phyloP scores from a whole-genome alignment of 2,113 vertebrate genomes.

The Chunga burmeisteri region DNA sequence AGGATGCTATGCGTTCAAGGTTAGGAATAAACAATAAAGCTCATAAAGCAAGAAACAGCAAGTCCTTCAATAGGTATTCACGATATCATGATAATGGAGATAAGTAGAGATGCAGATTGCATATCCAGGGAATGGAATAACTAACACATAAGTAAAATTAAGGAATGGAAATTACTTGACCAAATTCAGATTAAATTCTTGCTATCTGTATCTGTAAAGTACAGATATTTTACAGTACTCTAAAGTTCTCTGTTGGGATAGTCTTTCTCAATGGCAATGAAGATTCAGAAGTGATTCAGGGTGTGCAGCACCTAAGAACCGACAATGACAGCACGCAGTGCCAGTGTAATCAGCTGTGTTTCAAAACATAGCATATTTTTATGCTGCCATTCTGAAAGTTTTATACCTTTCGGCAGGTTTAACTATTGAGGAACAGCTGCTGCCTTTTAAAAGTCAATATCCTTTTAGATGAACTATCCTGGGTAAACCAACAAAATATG shows the following conservation, averaged over 20 bases:
- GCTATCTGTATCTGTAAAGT: not conserved
- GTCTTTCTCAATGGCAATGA: not conserved
- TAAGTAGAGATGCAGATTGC: not conserved
- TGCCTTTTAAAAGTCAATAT: not conserved
- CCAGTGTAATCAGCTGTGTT: not conserved
- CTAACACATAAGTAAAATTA: not conserved
- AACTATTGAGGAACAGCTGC: not conserved
- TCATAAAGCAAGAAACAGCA: not conserved
- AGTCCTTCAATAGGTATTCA: not conserved
- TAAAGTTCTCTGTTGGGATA: not conserved
- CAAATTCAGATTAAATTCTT: not conserved
- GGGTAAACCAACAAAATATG: not conserved
- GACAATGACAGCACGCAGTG: not conserved
- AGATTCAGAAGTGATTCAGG: not conserved
- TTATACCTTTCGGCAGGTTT: not conserved
- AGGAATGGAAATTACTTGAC: not conserved
- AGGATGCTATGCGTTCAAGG: not conserved
- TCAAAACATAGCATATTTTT: not conserved
- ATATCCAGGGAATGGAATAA: not conserved
- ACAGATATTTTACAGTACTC: too few relatives aligned
- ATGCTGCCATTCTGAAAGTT: not conserved
- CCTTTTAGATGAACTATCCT: not conserved
- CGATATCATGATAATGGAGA: not conserved
- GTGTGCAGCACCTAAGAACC: not conserved
- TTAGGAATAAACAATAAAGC: not conserved